These are phyloP conservation scores for Forbesichthys papilliferus DNA, from an alignment of 2,113 vertebrate genomes.

Conservation along the genomic window DNA sequence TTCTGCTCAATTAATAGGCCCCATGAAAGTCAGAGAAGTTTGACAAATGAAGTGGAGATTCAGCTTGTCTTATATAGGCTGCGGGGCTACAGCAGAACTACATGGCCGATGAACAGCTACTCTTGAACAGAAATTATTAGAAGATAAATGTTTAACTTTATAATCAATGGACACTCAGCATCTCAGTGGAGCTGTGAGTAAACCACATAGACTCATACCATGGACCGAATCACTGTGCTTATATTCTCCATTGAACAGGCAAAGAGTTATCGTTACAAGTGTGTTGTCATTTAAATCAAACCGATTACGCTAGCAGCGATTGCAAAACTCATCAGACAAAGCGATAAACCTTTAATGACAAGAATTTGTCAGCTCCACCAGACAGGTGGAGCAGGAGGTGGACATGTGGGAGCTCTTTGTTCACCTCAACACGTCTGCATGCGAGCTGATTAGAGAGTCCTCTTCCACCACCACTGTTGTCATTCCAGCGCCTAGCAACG, in stretches of 20 bases:
- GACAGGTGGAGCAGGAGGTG: constrained; percentile 49
- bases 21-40: constrained; percentile 63
- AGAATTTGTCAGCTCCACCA: constrained; percentile 50
- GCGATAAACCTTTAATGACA: constrained; percentile 63
- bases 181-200: constrained; percentile 10
- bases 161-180: constrained; percentile 29
- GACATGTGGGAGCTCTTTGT: constrained; percentile 65
- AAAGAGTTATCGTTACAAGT: constrained; percentile 25
- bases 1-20: constrained; percentile 68
- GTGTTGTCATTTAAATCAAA: constrained; percentile 45
- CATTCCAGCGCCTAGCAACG: constrained; percentile 51
- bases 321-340: constrained; percentile 53
- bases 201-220: constrained; percentile 1
- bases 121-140: constrained; percentile 35
- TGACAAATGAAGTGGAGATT: constrained; percentile 56
- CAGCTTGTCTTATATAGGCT: constrained; percentile 30
- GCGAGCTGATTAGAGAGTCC: constrained; percentile 47
- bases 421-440: constrained; percentile 28
- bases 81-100: constrained; percentile 24
- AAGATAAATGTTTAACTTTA: constrained; percentile 50
- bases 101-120: constrained; percentile 27
- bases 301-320: constrained; percentile 67
- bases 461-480: constrained; percentile 16
- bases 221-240: constrained; percentile 29
- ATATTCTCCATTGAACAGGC: background rate